phyloP scores from a whole-genome alignment of 1,140 invertebrate species.

The Caenorhabditis tropicalis region DNA sequence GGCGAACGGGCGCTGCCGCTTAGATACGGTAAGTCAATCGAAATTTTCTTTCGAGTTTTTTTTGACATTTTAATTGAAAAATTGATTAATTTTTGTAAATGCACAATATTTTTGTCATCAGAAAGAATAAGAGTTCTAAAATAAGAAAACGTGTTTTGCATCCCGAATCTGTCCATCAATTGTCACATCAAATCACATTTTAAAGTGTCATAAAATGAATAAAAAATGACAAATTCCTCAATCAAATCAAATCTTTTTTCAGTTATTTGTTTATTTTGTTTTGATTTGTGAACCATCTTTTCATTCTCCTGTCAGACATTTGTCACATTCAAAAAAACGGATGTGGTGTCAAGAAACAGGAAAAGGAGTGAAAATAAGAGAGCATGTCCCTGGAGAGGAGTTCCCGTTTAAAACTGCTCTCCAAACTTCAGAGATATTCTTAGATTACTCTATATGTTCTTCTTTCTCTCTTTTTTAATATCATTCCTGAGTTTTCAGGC shows the following conservation, averaged over 20 bases:
- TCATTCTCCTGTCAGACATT: constrained; percentile 1
- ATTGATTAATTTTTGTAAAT: neutral
- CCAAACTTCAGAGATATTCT: constrained; percentile 6
- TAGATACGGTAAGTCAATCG: constrained; percentile 81
- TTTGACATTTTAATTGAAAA: neutral
- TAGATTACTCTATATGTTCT: neutral
- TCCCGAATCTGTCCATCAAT: too few relatives aligned
- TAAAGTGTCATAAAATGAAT: neutral
- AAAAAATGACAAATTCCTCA: neutral
- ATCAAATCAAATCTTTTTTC: neutral
- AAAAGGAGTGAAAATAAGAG: neutral
- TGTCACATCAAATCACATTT: neutral
- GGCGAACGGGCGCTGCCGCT: constrained; percentile 73
- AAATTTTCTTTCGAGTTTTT: too few relatives aligned
- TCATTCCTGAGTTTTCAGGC: constrained; percentile 42
- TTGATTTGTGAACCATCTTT: constrained; percentile 32
- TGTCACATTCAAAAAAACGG: neutral
- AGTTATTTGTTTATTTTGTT: neutral
- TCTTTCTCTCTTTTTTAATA: neutral
- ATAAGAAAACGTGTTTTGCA: too few relatives aligned
- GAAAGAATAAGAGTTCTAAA: too few relatives aligned
- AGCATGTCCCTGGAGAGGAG: neutral
- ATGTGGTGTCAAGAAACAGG: constrained; percentile 30
- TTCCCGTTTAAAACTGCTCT: neutral
- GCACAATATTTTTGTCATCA: too few relatives aligned